Evolutionary conservation across 2,797 vertebrate species (phyloP).

Genomic region (Rhabdomys pumilio): DNA sequence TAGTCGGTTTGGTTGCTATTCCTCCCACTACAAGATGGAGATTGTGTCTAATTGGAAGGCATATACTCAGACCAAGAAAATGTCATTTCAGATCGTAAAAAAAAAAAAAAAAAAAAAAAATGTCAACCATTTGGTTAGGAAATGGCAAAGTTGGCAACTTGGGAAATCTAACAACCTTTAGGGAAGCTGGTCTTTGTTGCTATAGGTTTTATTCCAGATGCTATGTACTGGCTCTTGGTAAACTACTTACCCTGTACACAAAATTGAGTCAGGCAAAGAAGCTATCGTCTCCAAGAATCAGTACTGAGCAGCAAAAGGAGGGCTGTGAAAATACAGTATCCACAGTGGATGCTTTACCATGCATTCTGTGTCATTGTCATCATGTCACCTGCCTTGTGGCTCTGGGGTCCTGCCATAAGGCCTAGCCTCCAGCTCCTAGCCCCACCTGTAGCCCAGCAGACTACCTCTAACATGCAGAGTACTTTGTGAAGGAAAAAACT

Average conservation of each 20-base stretch:
- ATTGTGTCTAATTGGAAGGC: slow-evolving; percentile 18
- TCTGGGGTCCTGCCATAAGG: neutral
- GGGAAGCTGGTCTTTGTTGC: neutral
- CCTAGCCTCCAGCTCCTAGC: neutral
- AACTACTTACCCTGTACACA: neutral
- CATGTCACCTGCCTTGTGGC: neutral
- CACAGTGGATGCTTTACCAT: neutral
- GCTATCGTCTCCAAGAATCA: neutral
- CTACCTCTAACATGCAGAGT: neutral
- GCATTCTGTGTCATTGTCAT: neutral
- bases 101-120: slow-evolving; percentile 64
- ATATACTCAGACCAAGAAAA: slow-evolving; percentile 59
- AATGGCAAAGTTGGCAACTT: slow-evolving; percentile 55
- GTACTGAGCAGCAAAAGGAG: neutral
- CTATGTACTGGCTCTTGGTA: neutral
- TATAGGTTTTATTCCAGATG: neutral
- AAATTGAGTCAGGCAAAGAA: neutral
- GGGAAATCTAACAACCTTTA: slow-evolving; percentile 53
- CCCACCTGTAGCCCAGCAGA: neutral
- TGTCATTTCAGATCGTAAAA: slow-evolving; percentile 62
- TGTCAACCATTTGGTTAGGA: slow-evolving; percentile 67
- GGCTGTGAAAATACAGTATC: neutral
- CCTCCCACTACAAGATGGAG: slow-evolving; percentile 30
- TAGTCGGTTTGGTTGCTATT: slow-evolving; percentile 21
- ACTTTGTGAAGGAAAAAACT: no score